phyloP scores from a whole-genome alignment of 2,113 vertebrate species.

The Arenaria interpres region DNA sequence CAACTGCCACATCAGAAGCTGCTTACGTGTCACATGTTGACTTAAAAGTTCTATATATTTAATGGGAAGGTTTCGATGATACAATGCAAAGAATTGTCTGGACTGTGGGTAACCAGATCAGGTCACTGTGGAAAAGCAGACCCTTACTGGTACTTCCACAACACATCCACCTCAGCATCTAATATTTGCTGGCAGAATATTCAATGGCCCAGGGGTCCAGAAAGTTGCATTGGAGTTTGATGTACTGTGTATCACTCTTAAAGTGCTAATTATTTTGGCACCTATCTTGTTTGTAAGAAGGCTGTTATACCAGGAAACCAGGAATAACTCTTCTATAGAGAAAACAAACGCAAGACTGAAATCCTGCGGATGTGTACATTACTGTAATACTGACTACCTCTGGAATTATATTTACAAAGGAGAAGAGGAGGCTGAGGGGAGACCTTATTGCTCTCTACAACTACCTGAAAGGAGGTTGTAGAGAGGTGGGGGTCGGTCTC shows the following conservation, averaged over 20 bases:
- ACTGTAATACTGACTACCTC: background rate
- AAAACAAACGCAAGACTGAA: background rate
- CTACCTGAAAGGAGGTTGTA: no score
- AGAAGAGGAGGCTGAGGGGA: no score
- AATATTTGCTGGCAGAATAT: background rate
- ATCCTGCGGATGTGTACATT: background rate
- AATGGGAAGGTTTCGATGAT: background rate
- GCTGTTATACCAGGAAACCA: background rate
- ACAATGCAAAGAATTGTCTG: background rate
- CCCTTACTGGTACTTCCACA: background rate
- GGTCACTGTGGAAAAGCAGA: background rate
- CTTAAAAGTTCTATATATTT: background rate
- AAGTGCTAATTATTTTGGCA: background rate
- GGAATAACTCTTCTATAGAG: background rate
- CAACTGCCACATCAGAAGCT: background rate
- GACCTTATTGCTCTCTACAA: no score
- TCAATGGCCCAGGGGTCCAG: background rate
- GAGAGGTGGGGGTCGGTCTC: no score
- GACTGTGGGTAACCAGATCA: background rate
- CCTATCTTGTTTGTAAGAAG: background rate
- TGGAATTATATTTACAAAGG: background rate
- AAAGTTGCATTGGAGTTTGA: background rate
- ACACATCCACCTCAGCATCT: background rate
- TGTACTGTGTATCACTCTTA: background rate
- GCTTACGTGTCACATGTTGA: background rate